These are phyloP conservation scores for Poecilia latipinna DNA, from an alignment of 2,113 vertebrate species.

Conservation along the genomic window DNA sequence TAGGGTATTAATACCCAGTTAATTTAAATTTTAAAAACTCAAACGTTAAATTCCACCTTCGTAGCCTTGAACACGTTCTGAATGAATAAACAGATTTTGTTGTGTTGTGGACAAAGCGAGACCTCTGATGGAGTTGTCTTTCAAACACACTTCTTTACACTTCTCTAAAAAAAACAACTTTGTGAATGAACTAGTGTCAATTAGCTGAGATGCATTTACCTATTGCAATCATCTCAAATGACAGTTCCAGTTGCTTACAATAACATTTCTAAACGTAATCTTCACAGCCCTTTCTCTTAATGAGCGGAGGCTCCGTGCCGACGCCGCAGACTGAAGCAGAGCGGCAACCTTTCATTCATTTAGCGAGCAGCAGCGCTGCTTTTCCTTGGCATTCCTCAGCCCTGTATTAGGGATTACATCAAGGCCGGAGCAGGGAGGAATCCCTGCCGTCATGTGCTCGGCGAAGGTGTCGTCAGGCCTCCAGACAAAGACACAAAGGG, in stretches of 20 bases:
- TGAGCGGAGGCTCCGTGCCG: conserved; percentile 1
- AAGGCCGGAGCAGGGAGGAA: conserved; percentile 73
- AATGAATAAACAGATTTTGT: background rate
- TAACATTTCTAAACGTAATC: too few species aligned
- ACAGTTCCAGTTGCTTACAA: too few species aligned
- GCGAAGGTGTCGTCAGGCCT: conserved; percentile 45
- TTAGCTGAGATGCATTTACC: too few species aligned
- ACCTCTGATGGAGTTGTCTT: background rate
- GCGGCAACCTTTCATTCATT: conserved; percentile 43
- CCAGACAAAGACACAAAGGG: conserved; percentile 55
- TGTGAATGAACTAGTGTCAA: background rate
- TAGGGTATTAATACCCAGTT: too few species aligned
- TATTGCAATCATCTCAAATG: too few species aligned
- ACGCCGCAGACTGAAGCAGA: conserved; percentile 13
- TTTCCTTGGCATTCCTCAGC: conserved; percentile 69
- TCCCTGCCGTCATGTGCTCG: conserved; percentile 77
- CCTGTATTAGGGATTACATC: conserved; percentile 78
- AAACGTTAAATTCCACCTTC: background rate
- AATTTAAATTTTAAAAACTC: background rate
- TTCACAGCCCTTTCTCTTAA: background rate
- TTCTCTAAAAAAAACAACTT: too few species aligned
- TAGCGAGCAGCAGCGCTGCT: conserved; percentile 32
- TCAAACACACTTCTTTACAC: too few species aligned
- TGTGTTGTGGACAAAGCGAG: background rate
- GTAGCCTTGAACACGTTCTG: background rate